These are phyloP conservation scores for Myanophis thanlyinensis DNA, from an alignment of 2,113 vertebrate species.

Conservation along the genomic window DNA sequence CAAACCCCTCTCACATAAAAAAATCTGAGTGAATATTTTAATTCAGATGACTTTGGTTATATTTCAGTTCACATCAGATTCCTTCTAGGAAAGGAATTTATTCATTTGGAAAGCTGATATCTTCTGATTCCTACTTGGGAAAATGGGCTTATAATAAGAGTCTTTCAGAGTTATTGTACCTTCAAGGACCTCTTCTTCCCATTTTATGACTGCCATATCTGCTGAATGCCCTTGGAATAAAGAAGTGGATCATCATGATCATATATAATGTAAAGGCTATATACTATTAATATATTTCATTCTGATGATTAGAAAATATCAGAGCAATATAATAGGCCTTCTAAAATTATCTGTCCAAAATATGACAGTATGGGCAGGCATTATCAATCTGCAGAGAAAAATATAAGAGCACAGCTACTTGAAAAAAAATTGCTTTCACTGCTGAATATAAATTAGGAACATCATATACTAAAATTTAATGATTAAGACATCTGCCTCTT, in stretches of 20 bases:
- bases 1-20: background rate
- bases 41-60: background rate
- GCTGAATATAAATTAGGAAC: background rate
- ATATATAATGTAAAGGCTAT: background rate
- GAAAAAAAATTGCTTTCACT: background rate
- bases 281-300: background rate
- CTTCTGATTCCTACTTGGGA: background rate
- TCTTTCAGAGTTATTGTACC: background rate
- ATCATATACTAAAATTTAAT: background rate
- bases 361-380: background rate
- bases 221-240: background rate
- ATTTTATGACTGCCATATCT: background rate
- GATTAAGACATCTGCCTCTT: background rate
- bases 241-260: background rate
- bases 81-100: background rate
- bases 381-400: background rate
- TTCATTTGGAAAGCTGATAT: background rate
- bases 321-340: background rate
- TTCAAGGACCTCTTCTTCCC: background rate
- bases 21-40: background rate
- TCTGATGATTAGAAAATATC: background rate
- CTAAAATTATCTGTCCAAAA: background rate
- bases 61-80: background rate
- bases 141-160: background rate
- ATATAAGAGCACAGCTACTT: background rate